Conservation (phyloP, 2,888 invertebrate species). For the Drosophila diplacantha region DNA sequence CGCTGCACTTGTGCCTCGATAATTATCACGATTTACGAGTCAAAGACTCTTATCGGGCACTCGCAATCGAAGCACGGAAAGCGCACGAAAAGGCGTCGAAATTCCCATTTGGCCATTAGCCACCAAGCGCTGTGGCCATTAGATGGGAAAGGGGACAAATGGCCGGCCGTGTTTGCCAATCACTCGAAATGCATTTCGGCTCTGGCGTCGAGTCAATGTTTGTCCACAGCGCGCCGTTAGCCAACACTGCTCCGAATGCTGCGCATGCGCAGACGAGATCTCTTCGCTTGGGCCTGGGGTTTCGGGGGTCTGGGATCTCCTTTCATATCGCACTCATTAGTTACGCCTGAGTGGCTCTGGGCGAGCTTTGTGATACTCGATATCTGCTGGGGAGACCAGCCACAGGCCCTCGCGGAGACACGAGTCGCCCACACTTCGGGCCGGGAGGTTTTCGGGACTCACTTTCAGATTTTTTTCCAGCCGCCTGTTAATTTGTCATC, state of each 20-base stretch:
- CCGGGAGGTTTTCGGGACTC: conserved; percentile 18
- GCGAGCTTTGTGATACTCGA: conserved; percentile 59
- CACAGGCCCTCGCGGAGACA: conserved; percentile 39
- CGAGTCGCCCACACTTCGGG: conserved; percentile 61
- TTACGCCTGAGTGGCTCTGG: conserved; percentile 54
- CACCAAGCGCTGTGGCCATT: conserved; percentile 18
- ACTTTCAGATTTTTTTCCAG: conserved; percentile 28
- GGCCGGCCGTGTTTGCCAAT: conserved; percentile 56
- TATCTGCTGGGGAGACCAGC: conserved; percentile 39
- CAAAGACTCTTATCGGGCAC: conserved; percentile 55
- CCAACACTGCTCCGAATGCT: conserved; percentile 53
- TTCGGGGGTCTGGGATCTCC: conserved; percentile 33
- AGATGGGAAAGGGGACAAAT: conserved; percentile 31
- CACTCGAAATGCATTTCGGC: conserved; percentile 66
- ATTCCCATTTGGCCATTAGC: conserved; percentile 43
- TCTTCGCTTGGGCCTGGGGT: conserved; percentile 2
- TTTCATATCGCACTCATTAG: conserved; percentile 51
- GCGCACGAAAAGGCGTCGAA: conserved; percentile 58
- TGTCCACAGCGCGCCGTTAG: conserved; percentile 33
- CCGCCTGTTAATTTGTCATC: conserved; percentile 65
- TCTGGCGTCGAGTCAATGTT: conserved; percentile 46
- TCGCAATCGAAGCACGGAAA: conserved; percentile 50
- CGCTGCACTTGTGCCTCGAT: conserved; percentile 47
- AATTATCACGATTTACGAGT: conserved; percentile 70
- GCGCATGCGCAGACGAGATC: conserved; percentile 29